These are phyloP conservation scores for Cerceris rybyensis DNA, from an alignment of 2,888 invertebrate genomes.

Conservation along the genomic window DNA sequence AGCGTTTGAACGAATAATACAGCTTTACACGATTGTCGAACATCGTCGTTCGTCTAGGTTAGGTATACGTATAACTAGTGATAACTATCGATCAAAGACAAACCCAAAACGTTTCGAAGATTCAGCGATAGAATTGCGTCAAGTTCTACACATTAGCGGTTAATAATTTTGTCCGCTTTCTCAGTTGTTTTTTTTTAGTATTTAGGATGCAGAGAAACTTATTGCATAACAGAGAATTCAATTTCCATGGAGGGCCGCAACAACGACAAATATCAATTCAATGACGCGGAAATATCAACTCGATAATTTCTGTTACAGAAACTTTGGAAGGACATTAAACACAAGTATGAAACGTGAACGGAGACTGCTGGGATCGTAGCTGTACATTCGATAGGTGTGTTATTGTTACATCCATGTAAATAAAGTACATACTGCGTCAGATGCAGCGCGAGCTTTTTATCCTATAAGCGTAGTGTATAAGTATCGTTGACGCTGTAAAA, in stretches of 20 bases:
- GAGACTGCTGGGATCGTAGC: conserved; percentile 43
- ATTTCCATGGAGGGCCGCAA: background rate
- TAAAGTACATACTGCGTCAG: background rate
- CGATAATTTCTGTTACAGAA: conserved; percentile 66
- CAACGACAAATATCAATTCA: no score
- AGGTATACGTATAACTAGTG: no score
- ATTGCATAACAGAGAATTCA: background rate
- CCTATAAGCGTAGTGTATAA: background rate
- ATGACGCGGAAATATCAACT: background rate
- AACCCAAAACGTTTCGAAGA: no score
- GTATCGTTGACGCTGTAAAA: background rate
- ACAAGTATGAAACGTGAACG: conserved; percentile 66
- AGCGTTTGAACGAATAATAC: no score
- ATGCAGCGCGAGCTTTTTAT: background rate
- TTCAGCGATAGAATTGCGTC: no score
- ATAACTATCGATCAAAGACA: no score
- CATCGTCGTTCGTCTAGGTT: no score
- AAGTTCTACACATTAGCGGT: no score
- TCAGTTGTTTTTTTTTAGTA: no score
- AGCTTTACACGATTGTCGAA: no score
- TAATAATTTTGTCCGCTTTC: no score
- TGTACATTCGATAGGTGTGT: conserved; percentile 20
- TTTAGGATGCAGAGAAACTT: no score
- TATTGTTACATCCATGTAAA: background rate
- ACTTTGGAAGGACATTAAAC: conserved; percentile 75